Evolutionary conservation across 2,888 invertebrate genomes (phyloP).

Genomic region (Ashinkailepas kermadecensis): DNA sequence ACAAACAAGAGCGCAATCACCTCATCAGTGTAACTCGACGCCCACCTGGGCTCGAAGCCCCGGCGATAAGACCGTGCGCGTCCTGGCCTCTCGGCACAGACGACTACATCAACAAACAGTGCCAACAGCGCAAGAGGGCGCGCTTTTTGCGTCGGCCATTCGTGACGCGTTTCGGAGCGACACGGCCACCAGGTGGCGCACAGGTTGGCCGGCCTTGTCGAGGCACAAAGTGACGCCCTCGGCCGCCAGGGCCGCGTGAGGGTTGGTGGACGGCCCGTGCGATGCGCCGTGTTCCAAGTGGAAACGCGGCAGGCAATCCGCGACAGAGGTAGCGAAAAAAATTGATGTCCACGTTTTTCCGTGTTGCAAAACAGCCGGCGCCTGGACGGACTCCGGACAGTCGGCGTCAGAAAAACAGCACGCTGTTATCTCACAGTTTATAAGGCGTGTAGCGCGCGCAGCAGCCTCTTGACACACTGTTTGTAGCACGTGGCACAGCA

Average conservation of each 20-base stretch:
- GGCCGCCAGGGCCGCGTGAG: no score
- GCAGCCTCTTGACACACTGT: background rate
- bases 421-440: constrained; percentile 16
- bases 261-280: no score
- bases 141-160: background rate
- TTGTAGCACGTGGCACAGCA: constrained; percentile 17
- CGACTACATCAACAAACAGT: constrained; percentile 6
- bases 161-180: background rate
- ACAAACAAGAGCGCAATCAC: background rate
- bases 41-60: background rate
- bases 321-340: no score
- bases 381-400: background rate
- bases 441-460: background rate
- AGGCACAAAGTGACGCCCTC: no score
- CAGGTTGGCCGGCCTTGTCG: no score
- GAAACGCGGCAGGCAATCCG: no score
- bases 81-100: background rate
- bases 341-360: background rate
- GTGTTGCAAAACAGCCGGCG: background rate
- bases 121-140: background rate
- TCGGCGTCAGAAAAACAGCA: constrained; percentile 15
- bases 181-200: no score
- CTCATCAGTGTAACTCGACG: constrained; percentile 1
- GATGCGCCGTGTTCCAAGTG: no score
- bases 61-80: background rate